A percentile compares a stretch with the other conserved stretches of the same genome.
Conservation (phyloP, 2,113 vertebrate genomes). For the Archocentrus centrarchus region DNA sequence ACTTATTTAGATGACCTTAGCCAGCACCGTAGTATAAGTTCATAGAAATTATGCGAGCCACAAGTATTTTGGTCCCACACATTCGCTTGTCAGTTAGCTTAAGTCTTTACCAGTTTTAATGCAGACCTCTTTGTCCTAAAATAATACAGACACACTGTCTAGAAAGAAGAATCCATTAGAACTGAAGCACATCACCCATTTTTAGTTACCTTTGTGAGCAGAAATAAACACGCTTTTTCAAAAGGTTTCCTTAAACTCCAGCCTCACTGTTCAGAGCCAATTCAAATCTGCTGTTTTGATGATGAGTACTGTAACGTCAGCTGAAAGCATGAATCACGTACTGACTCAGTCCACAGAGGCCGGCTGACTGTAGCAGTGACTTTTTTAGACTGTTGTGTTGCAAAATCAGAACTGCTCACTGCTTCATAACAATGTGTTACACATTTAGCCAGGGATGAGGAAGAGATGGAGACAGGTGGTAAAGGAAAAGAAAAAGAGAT, state of each 20-base stretch:
- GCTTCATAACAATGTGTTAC: slow-evolving; percentile 7
- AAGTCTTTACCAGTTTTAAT: background rate
- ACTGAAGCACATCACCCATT: background rate
- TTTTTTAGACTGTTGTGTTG: background rate
- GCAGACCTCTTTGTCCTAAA: accelerated
- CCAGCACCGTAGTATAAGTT: no score
- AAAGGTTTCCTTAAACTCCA: background rate
- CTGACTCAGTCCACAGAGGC: slow-evolving; percentile 36
- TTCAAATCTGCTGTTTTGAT: slow-evolving; percentile 11
- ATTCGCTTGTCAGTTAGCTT: background rate
- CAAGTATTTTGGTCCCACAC: accelerated
- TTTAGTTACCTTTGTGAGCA: background rate
- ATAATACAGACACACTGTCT: accelerated
- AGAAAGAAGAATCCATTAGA: background rate
- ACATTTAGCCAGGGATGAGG: background rate
- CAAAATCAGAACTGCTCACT: slow-evolving; percentile 6
- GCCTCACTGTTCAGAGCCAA: background rate
- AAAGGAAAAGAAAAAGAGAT: background rate
- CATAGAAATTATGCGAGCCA: no score
- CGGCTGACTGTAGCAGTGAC: background rate
- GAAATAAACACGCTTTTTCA: background rate
- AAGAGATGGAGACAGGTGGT: background rate
- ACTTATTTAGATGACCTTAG: no score
- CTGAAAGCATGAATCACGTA: slow-evolving; percentile 13
- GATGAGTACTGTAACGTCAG: background rate